Evolutionary conservation across 2,797 vertebrate genomes (phyloP), one percentile per base, ranked within the genome.

Genomic region (Karalla daura): DNA sequence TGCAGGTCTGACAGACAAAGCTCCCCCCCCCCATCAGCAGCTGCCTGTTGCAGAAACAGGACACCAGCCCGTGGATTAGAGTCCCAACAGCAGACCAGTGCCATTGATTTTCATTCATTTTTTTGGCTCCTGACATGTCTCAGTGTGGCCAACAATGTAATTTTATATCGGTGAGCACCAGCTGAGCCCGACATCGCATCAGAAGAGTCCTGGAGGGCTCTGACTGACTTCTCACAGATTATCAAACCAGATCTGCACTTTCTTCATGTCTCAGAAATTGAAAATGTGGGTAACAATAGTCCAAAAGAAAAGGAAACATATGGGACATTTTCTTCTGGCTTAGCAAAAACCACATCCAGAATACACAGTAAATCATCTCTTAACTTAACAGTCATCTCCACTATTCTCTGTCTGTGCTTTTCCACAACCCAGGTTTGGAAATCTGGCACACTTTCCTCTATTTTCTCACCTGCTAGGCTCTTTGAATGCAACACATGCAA

Each of bases 21-120:
- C 85, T 66, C 76, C 80, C 66, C 58, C 79, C 76, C 79, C 63
- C 58, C 80, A 73, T 81, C 85, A 76, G 84, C 83, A 84, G 70
- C 84, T 76, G 81, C 78, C 63, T 78, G 74, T 69, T 66, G 74
- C 53, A 60, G 80, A 81, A 81, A 85, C 82, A 68, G 56, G 77
- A 86, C 85, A 86, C 83, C 80, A 63, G 65, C 63, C 61, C 21
- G 27, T 61, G 47, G 83, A 75, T 88, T 77, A 83, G 71, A 74
- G 70, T 61, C 68, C 62, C 63, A 45, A 20, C 62, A 72, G 11
- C 84, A 86, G 76, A 83, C 65, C 65, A 59, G 78, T 40, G 53
- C 75, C 83, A 53, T 63, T 71, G 77, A 88, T 89, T 86, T 84
- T 40, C 62, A n/a, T 68, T 77, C 47, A 45, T 59, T 24, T 69